Evolutionary conservation across 2,797 vertebrate genomes (phyloP), one percentile per base, ranked within the genome.

Genomic region (Molossus alvarezi): DNA sequence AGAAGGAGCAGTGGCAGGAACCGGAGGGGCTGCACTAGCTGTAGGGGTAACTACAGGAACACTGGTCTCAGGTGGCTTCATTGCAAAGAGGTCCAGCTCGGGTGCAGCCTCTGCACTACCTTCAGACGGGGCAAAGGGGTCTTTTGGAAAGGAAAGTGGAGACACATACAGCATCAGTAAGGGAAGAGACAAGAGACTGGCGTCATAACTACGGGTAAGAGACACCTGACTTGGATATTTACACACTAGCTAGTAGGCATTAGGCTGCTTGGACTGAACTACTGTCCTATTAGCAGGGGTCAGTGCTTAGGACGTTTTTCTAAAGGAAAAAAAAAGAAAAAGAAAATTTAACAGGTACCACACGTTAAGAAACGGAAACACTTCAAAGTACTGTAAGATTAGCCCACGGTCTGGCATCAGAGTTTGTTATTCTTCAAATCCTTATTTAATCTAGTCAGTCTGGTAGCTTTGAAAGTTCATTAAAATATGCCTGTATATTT

Each of bases 41-140:
- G 98, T 99, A 98, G 99, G 98, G 98, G 98, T 99, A 98, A 99
- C 99, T 99, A 98, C 98, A 96, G 99, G 98, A 98, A 98, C 99
- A 98, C 98, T 99, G 97, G 98, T 99, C 98, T 99, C 99, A 76
- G 99, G 94, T 97, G 99, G 99, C 99, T 99, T 99, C 99, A 99
- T 99, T 97, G 99, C 99, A 98, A 99, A 99, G 98, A 99, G 99
- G 99, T 99, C 99, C 99, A 99, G 98, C 99, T 99, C 99, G 85
- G 99, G 99, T 97, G 99, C 99, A 98, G 99, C 99, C 98, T 99
- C 99, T 97, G 98, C 98, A 96, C 99, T 99, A 98, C 99, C 99
- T 98, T 99, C 99, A 7, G 99, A 99, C 5, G 99, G 99, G 97
- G 99, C 99, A 98, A 99, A 99, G 98, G 99, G 99, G 99, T 99